Evolutionary conservation across 2,797 vertebrate species (phyloP).

Genomic region (Megaceryle alcyon): DNA sequence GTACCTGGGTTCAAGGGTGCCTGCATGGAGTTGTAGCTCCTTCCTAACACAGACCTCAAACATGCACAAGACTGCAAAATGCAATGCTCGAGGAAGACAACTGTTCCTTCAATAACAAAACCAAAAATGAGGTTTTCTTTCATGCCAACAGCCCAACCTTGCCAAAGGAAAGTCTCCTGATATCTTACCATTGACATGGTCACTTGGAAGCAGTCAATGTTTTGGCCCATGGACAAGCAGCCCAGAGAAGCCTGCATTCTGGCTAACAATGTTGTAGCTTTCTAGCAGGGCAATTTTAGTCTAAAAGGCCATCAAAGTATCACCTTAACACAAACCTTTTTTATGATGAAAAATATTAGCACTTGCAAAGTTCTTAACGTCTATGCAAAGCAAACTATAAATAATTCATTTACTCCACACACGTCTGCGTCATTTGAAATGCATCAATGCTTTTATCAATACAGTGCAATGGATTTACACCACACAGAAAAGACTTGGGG

Average conservation of each 20-base stretch:
- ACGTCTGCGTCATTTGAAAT: constrained; percentile 10
- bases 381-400: constrained; percentile 49
- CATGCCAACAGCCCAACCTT: background rate
- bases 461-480: background rate
- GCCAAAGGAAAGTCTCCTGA: background rate
- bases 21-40: rapidly evolving
- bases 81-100: background rate
- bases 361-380: constrained; percentile 41
- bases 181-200: background rate
- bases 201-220: rapidly evolving
- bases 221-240: background rate
- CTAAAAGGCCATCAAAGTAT: background rate
- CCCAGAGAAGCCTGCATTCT: background rate
- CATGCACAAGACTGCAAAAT: rapidly evolving
- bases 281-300: background rate
- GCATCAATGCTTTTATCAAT: constrained; percentile 35
- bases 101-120: background rate
- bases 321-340: background rate
- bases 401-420: constrained; percentile 14
- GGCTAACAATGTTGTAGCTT: background rate
- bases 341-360: constrained; percentile 16
- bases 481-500: background rate
- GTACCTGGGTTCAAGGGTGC: background rate
- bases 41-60: background rate
- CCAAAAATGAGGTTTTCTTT: background rate